Base-by-base conservation (phyloP, 1,140 invertebrate species). In the Amyelois transitella region DNA sequence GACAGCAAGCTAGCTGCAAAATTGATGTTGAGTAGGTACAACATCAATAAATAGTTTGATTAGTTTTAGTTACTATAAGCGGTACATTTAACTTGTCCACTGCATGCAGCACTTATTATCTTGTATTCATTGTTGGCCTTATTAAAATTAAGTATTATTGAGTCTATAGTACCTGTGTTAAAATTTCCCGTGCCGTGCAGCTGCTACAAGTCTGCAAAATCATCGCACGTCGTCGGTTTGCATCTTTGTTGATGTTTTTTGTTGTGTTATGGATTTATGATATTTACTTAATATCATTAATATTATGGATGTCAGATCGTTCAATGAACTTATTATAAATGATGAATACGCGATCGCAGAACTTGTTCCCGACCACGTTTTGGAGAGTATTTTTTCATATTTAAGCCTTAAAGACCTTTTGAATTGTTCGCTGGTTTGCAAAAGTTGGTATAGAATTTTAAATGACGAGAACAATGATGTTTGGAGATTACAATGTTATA, bases 401-500 rank as follows among this genome's bases (percentile, higher is more conserved):
- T 89, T 99, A 75, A 93, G 94, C 69, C 89, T 99, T 38, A 92
- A 92, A 69, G 96, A 98, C 75, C 85, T 99, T 47, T 90, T 92
- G 69, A 95, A 94, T 81, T 98, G 97, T 90, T 93, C 96, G 43
- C 89, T 98, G 53, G 97, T 98, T 45, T 99, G 98, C 89, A 96
- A 96, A 88, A 94, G 92, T 60, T 99, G 97, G 97, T 94, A 96
- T 77, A 91, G 91, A 75, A 94, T 96, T 82, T 89, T 99, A 24
- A 95, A 94, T 77, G 95, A 99, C 84, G 97, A 98, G 89, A 97
- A 98, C 81, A 97, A 95, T 82, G 96, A 98, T 62, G 94, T 99
- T 32, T 99, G 98, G 98, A 91, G 96, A 67, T 91, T 94, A 75
- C 96, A 98, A 69, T 98, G 97, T 88, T 90, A 95, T 43, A 91